phyloP scores from a whole-genome alignment of 1,140 invertebrate species.

The Drosophila nikananu region DNA sequence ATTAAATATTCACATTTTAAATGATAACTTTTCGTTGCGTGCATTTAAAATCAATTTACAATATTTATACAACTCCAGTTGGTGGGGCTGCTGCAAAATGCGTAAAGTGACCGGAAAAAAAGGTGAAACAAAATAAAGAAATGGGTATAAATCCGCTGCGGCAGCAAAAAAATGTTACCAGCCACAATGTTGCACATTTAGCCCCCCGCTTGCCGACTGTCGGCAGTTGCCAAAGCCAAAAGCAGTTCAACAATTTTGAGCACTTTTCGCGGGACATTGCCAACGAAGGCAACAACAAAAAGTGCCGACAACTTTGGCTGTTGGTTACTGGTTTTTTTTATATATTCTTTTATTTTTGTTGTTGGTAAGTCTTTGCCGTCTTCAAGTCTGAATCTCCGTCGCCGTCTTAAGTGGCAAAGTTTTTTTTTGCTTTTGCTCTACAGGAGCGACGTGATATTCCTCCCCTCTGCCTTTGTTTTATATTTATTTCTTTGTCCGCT shows the following conservation, averaged over 20 bases:
- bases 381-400: constrained; percentile 47
- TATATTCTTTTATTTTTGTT: constrained; percentile 4
- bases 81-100: constrained; percentile 29
- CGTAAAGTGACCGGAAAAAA: constrained; percentile 40
- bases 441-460: constrained; percentile 37
- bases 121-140: neutral
- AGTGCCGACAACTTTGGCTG: constrained; percentile 53
- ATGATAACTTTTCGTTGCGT: neutral
- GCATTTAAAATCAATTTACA: constrained; percentile 71
- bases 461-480: constrained; percentile 37
- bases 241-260: constrained; percentile 73
- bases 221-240: constrained; percentile 65
- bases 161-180: constrained; percentile 49
- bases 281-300: constrained; percentile 51
- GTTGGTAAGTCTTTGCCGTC: constrained; percentile 51
- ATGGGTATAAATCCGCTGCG: constrained; percentile 7
- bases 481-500: constrained; percentile 22
- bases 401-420: constrained; percentile 70
- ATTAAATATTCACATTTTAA: too few species aligned
- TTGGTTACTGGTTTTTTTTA: constrained; percentile 24
- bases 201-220: constrained; percentile 28
- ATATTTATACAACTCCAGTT: constrained; percentile 56
- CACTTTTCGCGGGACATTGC: constrained; percentile 54
- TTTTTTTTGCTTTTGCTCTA: constrained; percentile 39
- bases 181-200: constrained; percentile 63